These are phyloP conservation scores for Oriolus oriolus DNA, from an alignment of 2,113 vertebrate species.

Conservation along the genomic window DNA sequence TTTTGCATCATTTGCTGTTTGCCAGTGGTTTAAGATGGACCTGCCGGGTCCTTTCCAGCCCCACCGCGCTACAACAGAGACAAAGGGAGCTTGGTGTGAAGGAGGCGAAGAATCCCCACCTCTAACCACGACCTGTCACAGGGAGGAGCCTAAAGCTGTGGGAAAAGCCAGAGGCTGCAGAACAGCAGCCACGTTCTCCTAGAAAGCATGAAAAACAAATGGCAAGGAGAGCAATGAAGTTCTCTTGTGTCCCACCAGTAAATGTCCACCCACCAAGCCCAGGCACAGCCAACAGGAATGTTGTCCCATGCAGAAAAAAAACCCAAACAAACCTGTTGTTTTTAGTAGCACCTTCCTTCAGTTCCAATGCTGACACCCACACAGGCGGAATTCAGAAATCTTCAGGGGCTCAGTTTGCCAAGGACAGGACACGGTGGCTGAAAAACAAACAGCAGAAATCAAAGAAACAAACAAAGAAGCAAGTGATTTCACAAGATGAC, in stretches of 20 bases:
- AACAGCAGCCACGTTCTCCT: not conserved
- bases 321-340: not conserved
- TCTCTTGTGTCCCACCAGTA: not conserved
- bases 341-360: not conserved
- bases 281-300: not conserved
- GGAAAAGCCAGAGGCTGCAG: not conserved
- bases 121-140: not conserved
- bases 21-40: not conserved
- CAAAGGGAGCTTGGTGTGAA: not conserved
- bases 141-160: not conserved
- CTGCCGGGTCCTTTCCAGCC: not conserved
- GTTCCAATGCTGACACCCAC: not conserved
- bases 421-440: not conserved
- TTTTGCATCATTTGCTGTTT: not conserved
- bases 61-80: not conserved
- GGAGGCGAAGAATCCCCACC: not conserved
- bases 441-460: not conserved
- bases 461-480: not conserved
- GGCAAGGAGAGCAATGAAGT: not conserved
- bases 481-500: not conserved
- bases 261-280: not conserved
- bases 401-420: not conserved
- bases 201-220: not conserved
- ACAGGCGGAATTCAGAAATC: not conserved
- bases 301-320: not conserved